Evolutionary conservation across 2,888 invertebrate species (phyloP), one percentile per base, ranked within the genome.

Genomic region (Acleris laterana): DNA sequence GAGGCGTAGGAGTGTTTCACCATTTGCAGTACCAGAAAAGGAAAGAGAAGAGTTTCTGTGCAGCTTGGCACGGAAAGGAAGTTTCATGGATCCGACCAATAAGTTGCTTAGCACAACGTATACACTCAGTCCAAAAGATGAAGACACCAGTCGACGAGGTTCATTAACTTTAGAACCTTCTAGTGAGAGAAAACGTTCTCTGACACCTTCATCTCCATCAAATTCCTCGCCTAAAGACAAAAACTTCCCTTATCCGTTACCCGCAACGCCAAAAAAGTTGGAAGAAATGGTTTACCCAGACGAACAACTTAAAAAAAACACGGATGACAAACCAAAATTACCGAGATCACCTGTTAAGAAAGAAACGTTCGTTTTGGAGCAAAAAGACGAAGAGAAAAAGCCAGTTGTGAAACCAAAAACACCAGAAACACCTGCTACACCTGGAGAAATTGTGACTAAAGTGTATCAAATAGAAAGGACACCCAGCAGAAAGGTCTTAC

Each of bases 1-100:
- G 72, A 83, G 93, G 70, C 84, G 93, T 17, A 83, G 93, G 72
- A 93, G 93, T 83, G 90, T 93, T 76, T 93, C 93, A 52, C 93
- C 93, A 7, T 93, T 93, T 77, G 93, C 93, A 17, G 49, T 93
- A 70, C 90, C 85, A 57, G 90, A 89, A 19, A 90, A 88, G 76
- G 91, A 91, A 61, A 92, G 90, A 73, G 75, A 75, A 69, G 75
- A 73, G 53, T 32, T 56, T 11, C 57, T 78, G 17, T 72, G 64
- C 62, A 75, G 72, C 63, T 77, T 93, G 48, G 81, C 89, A 77
- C 84, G 93, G 20, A 93, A 90, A 78, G 90, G 92, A 62, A 93
- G 93, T 72, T 93, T 93, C 69, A 87, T 90, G 44, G 92, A 93
- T 79, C 93, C 93, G 7, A 83, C 83, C 42, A 93, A 91, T 75